phyloP scores from a whole-genome alignment of 2,888 invertebrate species.

The Phragmatobia fuliginosa region DNA sequence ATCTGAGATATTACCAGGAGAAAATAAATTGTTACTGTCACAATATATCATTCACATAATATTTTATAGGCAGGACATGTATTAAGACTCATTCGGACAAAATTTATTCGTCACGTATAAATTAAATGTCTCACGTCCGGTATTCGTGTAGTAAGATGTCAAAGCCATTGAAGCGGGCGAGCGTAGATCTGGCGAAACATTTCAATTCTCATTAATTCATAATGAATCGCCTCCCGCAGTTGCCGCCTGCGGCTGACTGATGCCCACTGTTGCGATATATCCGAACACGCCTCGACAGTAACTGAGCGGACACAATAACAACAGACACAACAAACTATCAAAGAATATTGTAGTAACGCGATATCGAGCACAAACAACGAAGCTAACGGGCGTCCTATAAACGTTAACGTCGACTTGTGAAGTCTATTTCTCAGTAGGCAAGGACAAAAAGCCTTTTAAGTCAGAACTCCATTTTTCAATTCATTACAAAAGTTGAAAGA shows the following conservation, averaged over 20 bases:
- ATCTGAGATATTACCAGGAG: background rate
- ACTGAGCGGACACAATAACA: conserved; percentile 71
- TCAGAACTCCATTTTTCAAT: conserved; percentile 81
- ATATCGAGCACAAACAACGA: conserved; percentile 72
- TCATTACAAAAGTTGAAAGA: conserved; percentile 83
- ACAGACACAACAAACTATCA: conserved; percentile 72
- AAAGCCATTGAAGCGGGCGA: conserved; percentile 58
- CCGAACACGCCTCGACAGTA: conserved; percentile 70
- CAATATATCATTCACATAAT: conserved; percentile 10
- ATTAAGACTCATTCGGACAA: conserved; percentile 17
- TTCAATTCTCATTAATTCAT: conserved; percentile 78
- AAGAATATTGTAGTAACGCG: conserved; percentile 74
- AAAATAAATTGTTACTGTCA: conserved; percentile 7
- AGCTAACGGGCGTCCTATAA: conserved; percentile 68
- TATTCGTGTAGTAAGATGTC: conserved; percentile 62
- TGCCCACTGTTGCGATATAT: conserved; percentile 65
- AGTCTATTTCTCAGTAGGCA: conserved; percentile 82
- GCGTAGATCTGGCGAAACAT: conserved; percentile 71
- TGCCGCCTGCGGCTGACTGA: conserved; percentile 56
- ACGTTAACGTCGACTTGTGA: conserved; percentile 80
- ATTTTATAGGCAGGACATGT: conserved; percentile 3
- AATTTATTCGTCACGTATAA: conserved; percentile 58
- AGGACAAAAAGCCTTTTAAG: conserved; percentile 76
- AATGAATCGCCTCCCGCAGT: conserved; percentile 74
- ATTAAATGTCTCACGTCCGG: conserved; percentile 51